Percentiles rank a stretch among this genome's conserved stretches.
phyloP scores from a whole-genome alignment of 2,797 vertebrate species.

The Aphelocoma californica region DNA sequence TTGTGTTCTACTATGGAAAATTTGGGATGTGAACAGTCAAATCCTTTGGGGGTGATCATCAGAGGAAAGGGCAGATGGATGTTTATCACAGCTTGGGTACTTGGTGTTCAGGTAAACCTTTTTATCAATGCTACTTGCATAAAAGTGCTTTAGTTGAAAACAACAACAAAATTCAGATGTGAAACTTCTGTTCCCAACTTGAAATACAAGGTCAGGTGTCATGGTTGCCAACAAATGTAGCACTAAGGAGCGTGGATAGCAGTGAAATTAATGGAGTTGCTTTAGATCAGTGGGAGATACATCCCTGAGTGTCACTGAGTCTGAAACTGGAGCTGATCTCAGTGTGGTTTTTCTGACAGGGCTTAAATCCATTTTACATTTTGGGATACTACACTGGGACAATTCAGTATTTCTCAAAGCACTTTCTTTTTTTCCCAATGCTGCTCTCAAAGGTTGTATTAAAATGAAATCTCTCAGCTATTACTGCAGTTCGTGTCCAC shows the following conservation, averaged over 20 bases:
- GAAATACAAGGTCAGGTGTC: background rate
- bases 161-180: background rate
- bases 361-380: background rate
- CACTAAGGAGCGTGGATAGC: background rate
- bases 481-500: background rate
- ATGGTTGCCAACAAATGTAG: background rate
- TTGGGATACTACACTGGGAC: background rate
- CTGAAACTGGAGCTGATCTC: background rate
- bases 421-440: background rate
- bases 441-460: background rate
- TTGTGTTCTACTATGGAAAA: background rate
- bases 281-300: background rate
- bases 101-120: background rate
- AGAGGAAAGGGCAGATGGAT: background rate
- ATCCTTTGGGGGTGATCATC: background rate
- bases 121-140: background rate
- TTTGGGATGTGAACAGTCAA: background rate
- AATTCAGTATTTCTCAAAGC: background rate
- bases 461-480: background rate
- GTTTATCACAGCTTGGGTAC: too few relatives aligned
- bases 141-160: background rate
- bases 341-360: background rate
- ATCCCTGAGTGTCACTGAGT: background rate
- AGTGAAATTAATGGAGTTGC: background rate
- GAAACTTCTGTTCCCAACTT: background rate